phyloP scores from a whole-genome alignment of 1,140 invertebrate species.

The Daktulosphaira vitifoliae region DNA sequence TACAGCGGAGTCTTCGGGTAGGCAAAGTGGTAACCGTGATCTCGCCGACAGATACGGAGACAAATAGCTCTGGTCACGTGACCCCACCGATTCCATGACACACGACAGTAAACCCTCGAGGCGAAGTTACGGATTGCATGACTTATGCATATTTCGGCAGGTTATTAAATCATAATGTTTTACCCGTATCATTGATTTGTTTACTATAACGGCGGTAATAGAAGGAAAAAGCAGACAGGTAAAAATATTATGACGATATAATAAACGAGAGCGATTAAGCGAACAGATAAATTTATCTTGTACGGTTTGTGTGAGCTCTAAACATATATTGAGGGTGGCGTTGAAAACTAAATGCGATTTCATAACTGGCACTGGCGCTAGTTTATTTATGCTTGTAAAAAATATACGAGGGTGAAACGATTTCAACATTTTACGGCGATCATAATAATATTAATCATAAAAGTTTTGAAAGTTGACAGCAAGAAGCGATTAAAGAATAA shows the following conservation, averaged over 20 bases:
- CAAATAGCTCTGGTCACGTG: slow-evolving; percentile 34
- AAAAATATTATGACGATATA: slow-evolving; percentile 16
- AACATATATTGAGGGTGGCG: not conserved
- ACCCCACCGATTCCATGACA: slow-evolving; percentile 22
- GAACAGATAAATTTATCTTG: slow-evolving; percentile 13
- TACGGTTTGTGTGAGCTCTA: no score
- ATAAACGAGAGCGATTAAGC: slow-evolving; percentile 19
- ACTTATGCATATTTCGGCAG: slow-evolving; percentile 24
- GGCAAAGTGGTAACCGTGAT: slow-evolving; percentile 40
- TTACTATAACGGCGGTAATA: no score
- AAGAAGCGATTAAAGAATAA: slow-evolving; percentile 26
- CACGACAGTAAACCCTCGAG: slow-evolving; percentile 19
- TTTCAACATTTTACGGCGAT: slow-evolving; percentile 7
- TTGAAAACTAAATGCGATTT: slow-evolving; percentile 14
- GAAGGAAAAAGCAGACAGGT: no score
- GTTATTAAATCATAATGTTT: slow-evolving; percentile 34
- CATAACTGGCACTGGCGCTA: slow-evolving; percentile 2
- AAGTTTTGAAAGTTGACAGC: slow-evolving; percentile 31
- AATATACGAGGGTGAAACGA: slow-evolving; percentile 17
- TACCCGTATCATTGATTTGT: slow-evolving; percentile 27
- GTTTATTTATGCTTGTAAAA: not conserved
- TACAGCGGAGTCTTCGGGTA: slow-evolving; percentile 34
- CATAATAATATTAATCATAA: slow-evolving; percentile 24
- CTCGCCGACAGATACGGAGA: slow-evolving; percentile 40
- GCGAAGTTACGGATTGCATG: slow-evolving; percentile 29